phyloP scores from a whole-genome alignment of 1,140 invertebrate species.

The Lepidurus packardi region DNA sequence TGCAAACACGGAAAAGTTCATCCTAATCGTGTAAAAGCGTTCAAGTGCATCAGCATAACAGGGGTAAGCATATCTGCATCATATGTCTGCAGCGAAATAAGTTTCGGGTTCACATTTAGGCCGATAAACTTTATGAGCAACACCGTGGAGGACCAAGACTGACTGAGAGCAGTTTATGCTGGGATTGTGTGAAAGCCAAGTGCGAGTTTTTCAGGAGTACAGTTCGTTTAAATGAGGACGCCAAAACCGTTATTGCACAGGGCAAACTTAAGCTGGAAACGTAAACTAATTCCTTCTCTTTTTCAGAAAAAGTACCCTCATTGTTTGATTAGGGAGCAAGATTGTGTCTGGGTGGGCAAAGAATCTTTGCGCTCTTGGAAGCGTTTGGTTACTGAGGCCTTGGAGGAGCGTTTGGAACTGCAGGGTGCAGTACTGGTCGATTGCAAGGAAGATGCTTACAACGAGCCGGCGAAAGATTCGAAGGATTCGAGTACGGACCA shows the following conservation, averaged over 20 bases:
- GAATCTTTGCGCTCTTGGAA: slow-evolving; percentile 47
- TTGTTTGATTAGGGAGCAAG: slow-evolving; percentile 14
- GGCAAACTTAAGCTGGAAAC: slow-evolving; percentile 39
- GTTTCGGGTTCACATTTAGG: slow-evolving; percentile 37
- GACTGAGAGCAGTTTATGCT: slow-evolving; percentile 46
- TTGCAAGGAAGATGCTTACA: slow-evolving; percentile 33
- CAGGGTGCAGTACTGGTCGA: slow-evolving; percentile 17
- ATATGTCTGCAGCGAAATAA: neutral
- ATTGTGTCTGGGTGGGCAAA: slow-evolving; percentile 47
- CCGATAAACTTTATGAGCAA: slow-evolving; percentile 47
- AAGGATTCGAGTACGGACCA: slow-evolving; percentile 25
- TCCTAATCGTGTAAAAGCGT: slow-evolving; percentile 45
- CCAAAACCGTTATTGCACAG: slow-evolving; percentile 41
- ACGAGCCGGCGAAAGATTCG: slow-evolving; percentile 20
- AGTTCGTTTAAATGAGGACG: slow-evolving; percentile 43
- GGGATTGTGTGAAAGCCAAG: slow-evolving; percentile 49
- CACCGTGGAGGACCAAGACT: slow-evolving; percentile 49
- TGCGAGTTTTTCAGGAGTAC: slow-evolving; percentile 46
- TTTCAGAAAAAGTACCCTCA: neutral
- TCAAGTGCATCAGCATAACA: slow-evolving; percentile 44
- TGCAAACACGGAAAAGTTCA: slow-evolving; percentile 51
- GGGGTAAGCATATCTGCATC: slow-evolving; percentile 40
- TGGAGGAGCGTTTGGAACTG: slow-evolving; percentile 36
- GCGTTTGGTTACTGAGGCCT: slow-evolving; percentile 37
- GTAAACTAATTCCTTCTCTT: slow-evolving; percentile 31